Percentiles rank a stretch among this genome's conserved stretches.
phyloP scores from a whole-genome alignment of 1,140 invertebrate genomes.

The Prorops nasuta region DNA sequence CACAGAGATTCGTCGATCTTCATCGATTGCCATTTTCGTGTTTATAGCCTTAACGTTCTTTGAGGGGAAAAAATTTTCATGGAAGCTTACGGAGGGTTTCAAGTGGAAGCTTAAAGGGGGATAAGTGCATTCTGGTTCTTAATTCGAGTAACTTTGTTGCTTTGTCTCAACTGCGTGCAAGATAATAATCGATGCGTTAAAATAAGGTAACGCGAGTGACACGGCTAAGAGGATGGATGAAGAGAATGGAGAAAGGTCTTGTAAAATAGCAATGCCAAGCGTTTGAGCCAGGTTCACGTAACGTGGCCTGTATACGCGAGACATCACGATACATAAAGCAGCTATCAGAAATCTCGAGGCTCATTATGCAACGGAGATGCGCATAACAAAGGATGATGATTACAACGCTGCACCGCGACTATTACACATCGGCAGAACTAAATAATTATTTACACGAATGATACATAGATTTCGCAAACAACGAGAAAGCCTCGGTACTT shows the following conservation, averaged over 20 bases:
- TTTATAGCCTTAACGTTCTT: too few species aligned
- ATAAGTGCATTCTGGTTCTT: too few species aligned
- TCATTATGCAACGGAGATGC: constrained; percentile 28
- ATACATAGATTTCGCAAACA: too few species aligned
- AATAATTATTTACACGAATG: constrained; percentile 8
- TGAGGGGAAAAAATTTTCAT: too few species aligned
- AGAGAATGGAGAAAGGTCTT: constrained; percentile 15
- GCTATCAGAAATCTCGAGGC: constrained; percentile 28
- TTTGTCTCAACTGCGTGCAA: too few species aligned
- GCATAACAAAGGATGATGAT: constrained; percentile 23
- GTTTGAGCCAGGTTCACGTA: constrained; percentile 22
- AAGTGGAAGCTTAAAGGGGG: too few species aligned
- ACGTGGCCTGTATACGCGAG: constrained; percentile 26
- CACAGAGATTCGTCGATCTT: too few species aligned
- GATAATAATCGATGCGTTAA: neutral
- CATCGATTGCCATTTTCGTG: too few species aligned
- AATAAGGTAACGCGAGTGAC: neutral
- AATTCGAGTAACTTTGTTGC: too few species aligned
- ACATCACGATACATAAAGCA: constrained; percentile 29
- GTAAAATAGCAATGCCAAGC: constrained; percentile 27
- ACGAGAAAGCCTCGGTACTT: too few species aligned
- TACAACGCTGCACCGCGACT: neutral
- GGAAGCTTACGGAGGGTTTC: too few species aligned
- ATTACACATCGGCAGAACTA: constrained; percentile 6
- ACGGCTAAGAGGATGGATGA: constrained; percentile 2